Conservation (phyloP, 2,113 vertebrate genomes). For the Sceloporus undulatus region DNA sequence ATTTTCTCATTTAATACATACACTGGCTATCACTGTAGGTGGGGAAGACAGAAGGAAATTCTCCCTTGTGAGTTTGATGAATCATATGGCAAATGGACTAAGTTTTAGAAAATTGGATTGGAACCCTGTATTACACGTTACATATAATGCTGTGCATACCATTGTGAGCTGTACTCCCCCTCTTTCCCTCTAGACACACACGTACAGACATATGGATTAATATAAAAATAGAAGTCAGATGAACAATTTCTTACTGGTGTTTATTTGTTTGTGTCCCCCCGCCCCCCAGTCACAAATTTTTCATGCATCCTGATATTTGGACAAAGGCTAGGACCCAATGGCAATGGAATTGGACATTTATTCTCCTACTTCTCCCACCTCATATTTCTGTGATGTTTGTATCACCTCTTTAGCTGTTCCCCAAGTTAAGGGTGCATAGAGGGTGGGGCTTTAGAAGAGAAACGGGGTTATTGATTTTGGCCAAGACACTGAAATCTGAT, state of each 20-base stretch:
- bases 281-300: neutral
- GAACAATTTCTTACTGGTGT: neutral
- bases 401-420: too few species aligned
- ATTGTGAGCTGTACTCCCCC: neutral
- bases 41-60: rapidly evolving
- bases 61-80: neutral
- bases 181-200: neutral
- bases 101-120: neutral
- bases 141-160: neutral
- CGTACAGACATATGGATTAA: neutral
- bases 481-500: too few species aligned
- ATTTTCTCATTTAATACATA: slow-evolving; percentile 10
- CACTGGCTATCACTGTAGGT: neutral
- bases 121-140: neutral
- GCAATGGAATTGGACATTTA: too few species aligned
- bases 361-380: too few species aligned
- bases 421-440: too few species aligned
- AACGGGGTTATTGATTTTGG: too few species aligned
- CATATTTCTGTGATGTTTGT: too few species aligned
- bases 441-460: too few species aligned
- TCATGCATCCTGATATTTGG: too few species aligned
- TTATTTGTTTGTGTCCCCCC: neutral
- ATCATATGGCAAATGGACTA: neutral
- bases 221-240: neutral
- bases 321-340: too few species aligned